phyloP scores from a whole-genome alignment of 2,797 vertebrate species.

The Clarias fuscus region DNA sequence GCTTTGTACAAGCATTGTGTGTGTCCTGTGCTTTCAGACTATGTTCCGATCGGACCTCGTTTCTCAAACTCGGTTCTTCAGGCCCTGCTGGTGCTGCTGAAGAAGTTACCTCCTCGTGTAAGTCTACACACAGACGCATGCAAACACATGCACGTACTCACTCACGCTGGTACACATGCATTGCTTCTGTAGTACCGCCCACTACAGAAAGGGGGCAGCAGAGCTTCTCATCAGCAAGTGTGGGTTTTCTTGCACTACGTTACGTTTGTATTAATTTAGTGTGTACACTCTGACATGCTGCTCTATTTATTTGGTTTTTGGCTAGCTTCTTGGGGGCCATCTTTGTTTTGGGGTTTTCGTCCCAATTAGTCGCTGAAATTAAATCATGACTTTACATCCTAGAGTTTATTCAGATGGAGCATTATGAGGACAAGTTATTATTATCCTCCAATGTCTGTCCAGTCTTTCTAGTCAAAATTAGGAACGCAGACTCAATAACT shows the following conservation, averaged over 20 bases:
- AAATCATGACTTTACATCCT: no score
- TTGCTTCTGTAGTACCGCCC: constrained; percentile 19
- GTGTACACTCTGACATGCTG: background rate
- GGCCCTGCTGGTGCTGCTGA: constrained; percentile 90
- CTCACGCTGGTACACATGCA: background rate
- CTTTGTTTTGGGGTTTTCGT: no score
- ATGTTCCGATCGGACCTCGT: constrained; percentile 92
- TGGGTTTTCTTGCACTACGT: background rate
- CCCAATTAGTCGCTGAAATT: no score
- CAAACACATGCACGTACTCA: background rate
- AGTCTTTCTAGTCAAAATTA: background rate
- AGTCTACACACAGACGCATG: constrained; percentile 39
- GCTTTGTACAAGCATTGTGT: background rate
- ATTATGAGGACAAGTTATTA: background rate
- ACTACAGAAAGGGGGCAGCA: constrained; percentile 75
- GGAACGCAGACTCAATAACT: background rate
- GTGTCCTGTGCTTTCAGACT: constrained; percentile 75
- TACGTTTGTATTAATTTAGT: background rate
- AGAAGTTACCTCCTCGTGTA: constrained; percentile 93
- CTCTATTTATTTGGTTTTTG: background rate
- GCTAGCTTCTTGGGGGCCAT: no score
- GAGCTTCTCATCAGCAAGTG: constrained; percentile 52
- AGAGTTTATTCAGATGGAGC: no score
- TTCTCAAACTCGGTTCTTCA: constrained; percentile 96
- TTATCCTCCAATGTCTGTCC: background rate